Percentiles rank a stretch among this genome's conserved stretches.
These are phyloP conservation scores for Thymelicus sylvestris DNA, from an alignment of 2,888 invertebrate genomes.

Conservation along the genomic window DNA sequence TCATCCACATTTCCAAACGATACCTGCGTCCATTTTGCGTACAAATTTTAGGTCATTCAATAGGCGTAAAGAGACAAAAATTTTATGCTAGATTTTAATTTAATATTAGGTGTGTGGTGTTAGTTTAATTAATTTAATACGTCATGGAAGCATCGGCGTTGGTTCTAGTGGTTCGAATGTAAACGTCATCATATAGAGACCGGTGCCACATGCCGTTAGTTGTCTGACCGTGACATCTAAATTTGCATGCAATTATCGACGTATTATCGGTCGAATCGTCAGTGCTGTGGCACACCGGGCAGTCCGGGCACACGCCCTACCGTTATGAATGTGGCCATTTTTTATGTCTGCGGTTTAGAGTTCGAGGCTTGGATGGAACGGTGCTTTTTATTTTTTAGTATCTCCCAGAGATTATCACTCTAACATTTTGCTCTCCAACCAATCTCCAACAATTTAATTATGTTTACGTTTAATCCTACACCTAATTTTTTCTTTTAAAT, in stretches of 20 bases:
- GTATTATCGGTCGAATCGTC: slow-evolving; percentile 42
- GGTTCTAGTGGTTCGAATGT: background rate
- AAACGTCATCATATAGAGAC: slow-evolving; percentile 7
- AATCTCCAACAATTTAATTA: too few relatives aligned
- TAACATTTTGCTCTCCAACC: too few relatives aligned
- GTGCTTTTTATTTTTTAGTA: background rate
- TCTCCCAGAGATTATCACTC: too few relatives aligned
- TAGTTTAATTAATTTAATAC: background rate
- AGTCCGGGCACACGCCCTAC: slow-evolving; percentile 15
- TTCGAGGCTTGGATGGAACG: background rate
- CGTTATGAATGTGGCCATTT: slow-evolving; percentile 30
- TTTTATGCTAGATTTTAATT: too few relatives aligned
- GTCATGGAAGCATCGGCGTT: background rate
- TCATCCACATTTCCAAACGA: too few relatives aligned
- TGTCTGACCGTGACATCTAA: slow-evolving; percentile 48
- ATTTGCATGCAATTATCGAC: slow-evolving; percentile 55
- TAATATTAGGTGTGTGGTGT: too few relatives aligned
- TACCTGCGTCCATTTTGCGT: too few relatives aligned
- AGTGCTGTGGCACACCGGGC: slow-evolving; percentile 12
- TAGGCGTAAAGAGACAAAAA: too few relatives aligned
- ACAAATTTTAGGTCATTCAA: too few relatives aligned
- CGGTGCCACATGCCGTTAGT: slow-evolving; percentile 43
- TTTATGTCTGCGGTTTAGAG: background rate
- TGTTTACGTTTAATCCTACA: too few relatives aligned
- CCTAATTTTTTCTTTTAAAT: too few relatives aligned